Base-by-base conservation (phyloP, 1,140 invertebrate genomes). In the Antheraea pernyi region DNA sequence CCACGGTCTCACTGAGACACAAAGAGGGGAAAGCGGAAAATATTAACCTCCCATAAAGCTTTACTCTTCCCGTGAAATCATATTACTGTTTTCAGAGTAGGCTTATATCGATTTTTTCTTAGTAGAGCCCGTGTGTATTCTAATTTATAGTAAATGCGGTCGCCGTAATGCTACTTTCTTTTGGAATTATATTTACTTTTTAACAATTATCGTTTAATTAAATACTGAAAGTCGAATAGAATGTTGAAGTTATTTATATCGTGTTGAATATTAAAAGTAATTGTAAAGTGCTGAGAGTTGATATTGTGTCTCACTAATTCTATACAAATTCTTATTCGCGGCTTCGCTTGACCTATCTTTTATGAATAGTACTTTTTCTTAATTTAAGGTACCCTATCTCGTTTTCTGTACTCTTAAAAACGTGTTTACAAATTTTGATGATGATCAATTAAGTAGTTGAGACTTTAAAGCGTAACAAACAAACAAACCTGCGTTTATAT, bases 71-170 rank as follows among this genome's bases (percentile, higher is more conserved):
- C 30, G 30, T 59, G 65, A 68, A 74, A 74, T 68, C 59, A 74
- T 74, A 71, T 74, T 70, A 71, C 69, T 68, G 69, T 68, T 70
- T 68, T 67, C 67, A 58, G 66, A 53, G 46, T 53, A 62, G 46
- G 69, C 68, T 74, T 74, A 74, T 68, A 74, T 74, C 69, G 72
- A 74, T 74, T 74, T 74, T 64, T 74, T 70, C 69, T 71, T 68
- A 70, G 5, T 10, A 64, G 22, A n/a, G 59, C 36, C 67, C 59
- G 64, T 68, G 68, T 70, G 66, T 68, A 70, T 74, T 70, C 42
- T 70, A 71, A 68, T 74, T 70, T 70, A 68, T 65, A 4, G 65
- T 46, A 65, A 70, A 59, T 61, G 65, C 37, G 16, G 22, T 13
- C 9, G 59, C 22, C 19, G 30, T 42, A 19, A 59, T 9, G 46